phyloP scores from a whole-genome alignment of 2,797 vertebrate species.

The Hipposideros larvatus region DNA sequence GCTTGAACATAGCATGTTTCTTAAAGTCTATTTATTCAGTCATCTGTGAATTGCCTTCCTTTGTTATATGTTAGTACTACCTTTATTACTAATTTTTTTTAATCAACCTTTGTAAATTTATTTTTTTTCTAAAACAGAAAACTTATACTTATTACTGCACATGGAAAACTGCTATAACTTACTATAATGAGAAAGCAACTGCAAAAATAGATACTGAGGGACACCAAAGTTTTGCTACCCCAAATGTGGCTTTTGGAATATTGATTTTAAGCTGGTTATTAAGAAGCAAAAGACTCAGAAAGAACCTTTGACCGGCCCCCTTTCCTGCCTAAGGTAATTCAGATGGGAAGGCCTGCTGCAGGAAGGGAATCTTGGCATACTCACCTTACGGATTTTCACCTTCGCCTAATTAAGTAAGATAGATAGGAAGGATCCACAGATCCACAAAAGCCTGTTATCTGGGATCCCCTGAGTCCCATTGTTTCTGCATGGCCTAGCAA shows the following conservation, averaged over 20 bases:
- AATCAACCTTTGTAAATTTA: slow-evolving; percentile 23
- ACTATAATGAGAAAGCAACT: slow-evolving; percentile 26
- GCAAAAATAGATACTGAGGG: neutral
- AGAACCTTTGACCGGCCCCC: neutral
- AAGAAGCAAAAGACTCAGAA: neutral
- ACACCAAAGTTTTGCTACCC: neutral
- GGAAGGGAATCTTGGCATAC: neutral
- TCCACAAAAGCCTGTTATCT: neutral
- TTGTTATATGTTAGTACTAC: slow-evolving; percentile 21
- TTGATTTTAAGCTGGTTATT: neutral
- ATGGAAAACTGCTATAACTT: slow-evolving; percentile 48
- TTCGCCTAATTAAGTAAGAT: neutral
- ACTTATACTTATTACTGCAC: slow-evolving; percentile 15
- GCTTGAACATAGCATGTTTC: slow-evolving; percentile 18
- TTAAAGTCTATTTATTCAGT: slow-evolving; percentile 26
- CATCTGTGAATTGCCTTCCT: slow-evolving; percentile 49
- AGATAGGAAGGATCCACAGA: neutral
- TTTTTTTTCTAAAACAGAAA: slow-evolving; percentile 53
- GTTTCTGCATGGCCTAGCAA: neutral
- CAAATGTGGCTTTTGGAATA: neutral
- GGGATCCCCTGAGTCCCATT: neutral
- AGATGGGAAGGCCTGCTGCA: neutral
- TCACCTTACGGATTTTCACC: neutral
- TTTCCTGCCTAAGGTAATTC: neutral
- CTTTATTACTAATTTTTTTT: slow-evolving; percentile 22